Percentiles rank a stretch among this genome's conserved stretches.
phyloP scores from a whole-genome alignment of 2,113 vertebrate species.

The Cathartes aura region DNA sequence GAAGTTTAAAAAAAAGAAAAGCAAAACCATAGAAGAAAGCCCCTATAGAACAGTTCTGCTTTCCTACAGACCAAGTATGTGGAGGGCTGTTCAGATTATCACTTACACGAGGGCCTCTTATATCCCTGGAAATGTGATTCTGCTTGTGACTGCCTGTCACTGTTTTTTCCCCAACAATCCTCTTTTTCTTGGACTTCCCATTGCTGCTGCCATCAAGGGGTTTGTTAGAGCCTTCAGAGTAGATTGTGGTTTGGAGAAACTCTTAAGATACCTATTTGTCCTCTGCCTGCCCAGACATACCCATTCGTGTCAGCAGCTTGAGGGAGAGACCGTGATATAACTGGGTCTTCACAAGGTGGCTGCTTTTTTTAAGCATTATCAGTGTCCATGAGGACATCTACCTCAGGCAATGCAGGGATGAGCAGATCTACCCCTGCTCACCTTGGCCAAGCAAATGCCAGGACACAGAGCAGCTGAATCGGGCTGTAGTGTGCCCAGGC shows the following conservation, averaged over 20 bases:
- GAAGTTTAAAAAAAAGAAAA: neutral
- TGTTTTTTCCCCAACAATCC: neutral
- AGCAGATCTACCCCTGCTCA: neutral
- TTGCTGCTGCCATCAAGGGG: neutral
- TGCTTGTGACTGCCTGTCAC: neutral
- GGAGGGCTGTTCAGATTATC: neutral
- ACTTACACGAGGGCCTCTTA: neutral
- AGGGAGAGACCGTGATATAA: neutral
- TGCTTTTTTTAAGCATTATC: neutral
- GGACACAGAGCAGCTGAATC: neutral
- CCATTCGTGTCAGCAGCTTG: accelerated
- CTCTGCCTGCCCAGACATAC: neutral
- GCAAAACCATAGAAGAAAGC: neutral
- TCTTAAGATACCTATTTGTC: neutral
- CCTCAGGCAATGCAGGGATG: neutral
- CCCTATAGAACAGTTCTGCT: neutral
- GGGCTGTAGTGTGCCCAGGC: accelerated
- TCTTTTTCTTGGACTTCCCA: neutral
- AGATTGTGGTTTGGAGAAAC: neutral
- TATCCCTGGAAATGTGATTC: neutral
- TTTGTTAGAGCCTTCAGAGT: neutral
- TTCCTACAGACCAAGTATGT: neutral
- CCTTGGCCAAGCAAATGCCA: neutral
- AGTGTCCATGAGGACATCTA: neutral
- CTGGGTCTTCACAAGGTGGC: neutral